These are phyloP conservation scores for Dendrocincla tyrannina DNA, from an alignment of 2,797 vertebrate species.

Conservation along the genomic window DNA sequence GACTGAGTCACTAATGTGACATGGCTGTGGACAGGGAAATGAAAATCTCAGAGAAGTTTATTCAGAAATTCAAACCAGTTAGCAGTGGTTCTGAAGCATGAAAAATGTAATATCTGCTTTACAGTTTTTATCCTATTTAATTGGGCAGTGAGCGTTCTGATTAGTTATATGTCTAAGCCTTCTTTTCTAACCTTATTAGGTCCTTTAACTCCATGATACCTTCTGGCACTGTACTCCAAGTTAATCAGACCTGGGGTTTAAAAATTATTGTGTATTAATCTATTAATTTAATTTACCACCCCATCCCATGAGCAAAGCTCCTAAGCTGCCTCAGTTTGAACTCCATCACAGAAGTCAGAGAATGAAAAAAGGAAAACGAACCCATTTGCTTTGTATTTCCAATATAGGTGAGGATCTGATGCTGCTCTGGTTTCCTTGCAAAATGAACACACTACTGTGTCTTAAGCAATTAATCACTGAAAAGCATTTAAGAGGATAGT, in stretches of 20 bases:
- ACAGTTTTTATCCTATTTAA: constrained; percentile 38
- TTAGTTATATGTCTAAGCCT: constrained; percentile 43
- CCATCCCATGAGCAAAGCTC: neutral
- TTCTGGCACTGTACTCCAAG: constrained; percentile 16
- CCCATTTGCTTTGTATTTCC: neutral
- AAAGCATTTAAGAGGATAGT: constrained; percentile 27
- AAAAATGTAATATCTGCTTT: constrained; percentile 41
- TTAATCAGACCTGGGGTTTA: constrained; percentile 17
- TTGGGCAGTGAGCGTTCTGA: neutral
- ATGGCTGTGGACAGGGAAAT: neutral
- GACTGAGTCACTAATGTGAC: neutral
- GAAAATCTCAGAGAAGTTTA: neutral
- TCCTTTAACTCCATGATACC: constrained; percentile 45
- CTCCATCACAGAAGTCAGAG: neutral
- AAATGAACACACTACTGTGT: neutral
- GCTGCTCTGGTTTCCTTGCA: constrained; percentile 10
- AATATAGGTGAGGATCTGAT: neutral
- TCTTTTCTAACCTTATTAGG: constrained; percentile 35
- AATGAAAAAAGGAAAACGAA: neutral
- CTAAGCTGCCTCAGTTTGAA: neutral
- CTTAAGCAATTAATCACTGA: neutral
- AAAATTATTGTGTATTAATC: constrained; percentile 31
- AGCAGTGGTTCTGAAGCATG: constrained; percentile 10
- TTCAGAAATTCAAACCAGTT: constrained; percentile 22
- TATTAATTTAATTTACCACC: constrained; percentile 34